Conservation (phyloP, 2,888 invertebrate species). For the Coelogynopora nodosa region DNA sequence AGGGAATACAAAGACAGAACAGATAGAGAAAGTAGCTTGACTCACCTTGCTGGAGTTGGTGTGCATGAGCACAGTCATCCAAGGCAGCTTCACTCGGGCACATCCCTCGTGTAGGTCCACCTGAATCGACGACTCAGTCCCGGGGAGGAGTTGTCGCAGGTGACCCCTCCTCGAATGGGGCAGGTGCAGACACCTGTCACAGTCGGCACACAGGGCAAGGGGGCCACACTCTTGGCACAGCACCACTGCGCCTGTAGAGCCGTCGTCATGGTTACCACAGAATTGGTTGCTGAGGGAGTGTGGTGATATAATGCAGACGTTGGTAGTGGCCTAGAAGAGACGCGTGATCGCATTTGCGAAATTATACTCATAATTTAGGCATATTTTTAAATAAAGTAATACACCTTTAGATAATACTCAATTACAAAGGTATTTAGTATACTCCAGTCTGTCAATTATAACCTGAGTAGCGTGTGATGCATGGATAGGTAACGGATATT, state of each 20-base stretch:
- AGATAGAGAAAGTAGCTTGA: too few species aligned
- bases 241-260: slow-evolving; percentile 82
- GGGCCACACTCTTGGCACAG: slow-evolving; percentile 81
- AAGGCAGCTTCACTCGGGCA: slow-evolving; percentile 88
- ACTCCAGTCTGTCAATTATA: too few species aligned
- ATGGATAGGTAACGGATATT: too few species aligned
- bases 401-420: too few species aligned
- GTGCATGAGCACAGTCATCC: slow-evolving; percentile 87
- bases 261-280: slow-evolving; percentile 94
- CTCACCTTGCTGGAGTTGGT: slow-evolving; percentile 78
- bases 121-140: slow-evolving; percentile 85
- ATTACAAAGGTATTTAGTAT: too few species aligned
- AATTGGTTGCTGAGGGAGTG: slow-evolving; percentile 44
- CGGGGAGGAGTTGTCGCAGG: slow-evolving; percentile 68
- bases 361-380: too few species aligned
- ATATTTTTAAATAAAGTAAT: too few species aligned
- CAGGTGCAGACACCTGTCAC: slow-evolving; percentile 88
- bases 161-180: slow-evolving; percentile 80
- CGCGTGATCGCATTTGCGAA: too few species aligned
- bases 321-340: too few species aligned
- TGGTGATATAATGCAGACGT: too few species aligned
- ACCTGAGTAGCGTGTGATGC: too few species aligned
- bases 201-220: slow-evolving; percentile 77
- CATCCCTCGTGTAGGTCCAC: slow-evolving; percentile 90
- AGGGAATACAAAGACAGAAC: too few species aligned